Conservation (phyloP, 2,888 invertebrate genomes). For the Perdita meconis region DNA sequence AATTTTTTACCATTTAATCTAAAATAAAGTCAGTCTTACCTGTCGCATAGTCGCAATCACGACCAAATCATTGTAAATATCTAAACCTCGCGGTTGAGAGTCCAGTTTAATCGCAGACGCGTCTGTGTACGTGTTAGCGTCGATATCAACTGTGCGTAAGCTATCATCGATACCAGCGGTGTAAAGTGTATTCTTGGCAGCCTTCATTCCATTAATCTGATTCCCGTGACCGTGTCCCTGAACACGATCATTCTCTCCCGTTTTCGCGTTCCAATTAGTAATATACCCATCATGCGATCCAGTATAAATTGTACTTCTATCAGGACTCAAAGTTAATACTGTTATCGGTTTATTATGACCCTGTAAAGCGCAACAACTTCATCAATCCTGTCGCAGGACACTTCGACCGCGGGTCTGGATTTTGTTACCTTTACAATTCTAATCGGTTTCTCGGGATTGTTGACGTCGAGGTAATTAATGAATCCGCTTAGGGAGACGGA, state of each 20-base stretch:
- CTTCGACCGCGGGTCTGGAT: not conserved
- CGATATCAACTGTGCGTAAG: slow-evolving; percentile 86
- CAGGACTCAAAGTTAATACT: slow-evolving; percentile 91
- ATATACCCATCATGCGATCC: slow-evolving; percentile 97
- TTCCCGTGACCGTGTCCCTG: slow-evolving; percentile 96
- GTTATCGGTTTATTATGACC: slow-evolving; percentile 99
- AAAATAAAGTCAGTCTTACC: slow-evolving; percentile 85
- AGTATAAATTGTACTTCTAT: slow-evolving; percentile 92
- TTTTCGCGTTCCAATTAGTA: slow-evolving; percentile 92
- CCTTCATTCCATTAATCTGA: slow-evolving; percentile 96
- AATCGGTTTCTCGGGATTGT: slow-evolving; percentile 92
- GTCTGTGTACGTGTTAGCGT: slow-evolving; percentile 87
- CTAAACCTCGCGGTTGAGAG: slow-evolving; percentile 95
- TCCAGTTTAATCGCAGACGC: slow-evolving; percentile 90
- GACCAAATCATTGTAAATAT: slow-evolving; percentile 89
- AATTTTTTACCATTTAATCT: too few relatives aligned
- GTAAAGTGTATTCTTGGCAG: slow-evolving; percentile 89
- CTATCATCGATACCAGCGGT: slow-evolving; percentile 98
- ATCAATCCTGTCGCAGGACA: not conserved
- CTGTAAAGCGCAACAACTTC: slow-evolving; percentile 79
- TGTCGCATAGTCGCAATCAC: slow-evolving; percentile 95
- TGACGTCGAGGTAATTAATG: slow-evolving; percentile 96
- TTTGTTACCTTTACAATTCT: slow-evolving; percentile 89
- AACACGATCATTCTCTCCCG: slow-evolving; percentile 93
- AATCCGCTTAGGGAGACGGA: slow-evolving; percentile 98